Conservation (phyloP, 2,113 vertebrate species). For the Vimba vimba region DNA sequence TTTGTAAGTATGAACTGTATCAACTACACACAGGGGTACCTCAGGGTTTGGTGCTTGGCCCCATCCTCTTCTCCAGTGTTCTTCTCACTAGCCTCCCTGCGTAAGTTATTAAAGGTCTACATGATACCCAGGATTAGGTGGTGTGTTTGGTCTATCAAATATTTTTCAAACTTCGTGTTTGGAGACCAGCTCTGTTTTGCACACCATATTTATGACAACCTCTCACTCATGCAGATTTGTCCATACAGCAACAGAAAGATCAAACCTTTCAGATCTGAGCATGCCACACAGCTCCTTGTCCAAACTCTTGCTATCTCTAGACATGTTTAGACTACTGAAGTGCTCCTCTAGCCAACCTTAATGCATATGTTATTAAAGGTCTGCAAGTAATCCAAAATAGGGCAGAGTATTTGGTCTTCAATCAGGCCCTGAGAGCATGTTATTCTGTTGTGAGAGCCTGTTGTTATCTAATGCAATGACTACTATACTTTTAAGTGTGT, state of each 20-base stretch:
- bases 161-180: neutral
- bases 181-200: no score
- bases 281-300: neutral
- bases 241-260: neutral
- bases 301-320: neutral
- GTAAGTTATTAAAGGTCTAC: neutral
- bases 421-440: neutral
- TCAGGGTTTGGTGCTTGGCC: neutral
- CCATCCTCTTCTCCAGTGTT: neutral
- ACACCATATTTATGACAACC: no score
- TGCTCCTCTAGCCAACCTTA: neutral
- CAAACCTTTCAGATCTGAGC: neutral
- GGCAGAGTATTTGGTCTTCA: neutral
- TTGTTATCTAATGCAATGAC: neutral
- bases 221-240: neutral
- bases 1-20: neutral
- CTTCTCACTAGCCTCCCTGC: neutral
- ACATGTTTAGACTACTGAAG: neutral
- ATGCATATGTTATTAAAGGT: neutral
- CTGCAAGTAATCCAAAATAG: neutral
- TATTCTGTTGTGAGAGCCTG: neutral
- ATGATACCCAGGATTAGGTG: neutral
- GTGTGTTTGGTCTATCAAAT: neutral
- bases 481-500: neutral
- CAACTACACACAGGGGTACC: no score